These are phyloP conservation scores for Asarcornis scutulata DNA, from an alignment of 2,113 vertebrate species.

Conservation along the genomic window DNA sequence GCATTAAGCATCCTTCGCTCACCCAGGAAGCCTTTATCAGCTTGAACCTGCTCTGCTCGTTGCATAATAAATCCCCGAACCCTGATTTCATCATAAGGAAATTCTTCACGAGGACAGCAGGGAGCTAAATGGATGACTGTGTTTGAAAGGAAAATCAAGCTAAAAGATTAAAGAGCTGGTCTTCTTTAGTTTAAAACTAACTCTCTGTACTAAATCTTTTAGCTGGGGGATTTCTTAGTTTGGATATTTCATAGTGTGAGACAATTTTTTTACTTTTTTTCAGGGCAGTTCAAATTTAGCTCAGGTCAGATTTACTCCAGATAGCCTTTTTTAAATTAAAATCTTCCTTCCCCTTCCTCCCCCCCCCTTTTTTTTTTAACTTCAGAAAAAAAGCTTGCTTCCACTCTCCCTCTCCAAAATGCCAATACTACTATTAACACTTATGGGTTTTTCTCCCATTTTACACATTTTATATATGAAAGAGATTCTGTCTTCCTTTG, in stretches of 20 bases:
- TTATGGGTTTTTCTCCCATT: background rate
- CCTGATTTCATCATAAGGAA: slow-evolving; percentile 63
- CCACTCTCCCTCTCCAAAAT: background rate
- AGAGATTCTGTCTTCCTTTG: background rate
- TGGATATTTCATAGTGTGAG: background rate
- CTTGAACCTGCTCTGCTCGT: slow-evolving; percentile 63
- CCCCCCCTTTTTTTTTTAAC: background rate
- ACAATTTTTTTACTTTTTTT: slow-evolving; percentile 1
- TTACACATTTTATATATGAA: background rate
- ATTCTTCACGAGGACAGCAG: slow-evolving; percentile 70
- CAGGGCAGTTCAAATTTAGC: background rate
- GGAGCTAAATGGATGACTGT: slow-evolving; percentile 63
- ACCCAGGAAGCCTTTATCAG: slow-evolving; percentile 74
- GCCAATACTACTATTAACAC: background rate
- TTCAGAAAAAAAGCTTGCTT: background rate
- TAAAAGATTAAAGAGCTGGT: slow-evolving; percentile 60
- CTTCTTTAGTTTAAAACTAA: slow-evolving; percentile 49
- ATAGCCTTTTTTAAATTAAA: background rate
- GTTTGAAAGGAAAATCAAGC: slow-evolving; percentile 60
- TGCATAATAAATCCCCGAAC: slow-evolving; percentile 56
- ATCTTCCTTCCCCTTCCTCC: background rate
- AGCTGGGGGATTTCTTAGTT: background rate
- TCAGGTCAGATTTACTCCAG: background rate
- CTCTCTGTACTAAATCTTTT: slow-evolving; percentile 30
- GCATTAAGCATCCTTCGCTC: slow-evolving; percentile 71